Conservation (phyloP, 2,888 invertebrate genomes). For the Himalopsyche japonica region DNA sequence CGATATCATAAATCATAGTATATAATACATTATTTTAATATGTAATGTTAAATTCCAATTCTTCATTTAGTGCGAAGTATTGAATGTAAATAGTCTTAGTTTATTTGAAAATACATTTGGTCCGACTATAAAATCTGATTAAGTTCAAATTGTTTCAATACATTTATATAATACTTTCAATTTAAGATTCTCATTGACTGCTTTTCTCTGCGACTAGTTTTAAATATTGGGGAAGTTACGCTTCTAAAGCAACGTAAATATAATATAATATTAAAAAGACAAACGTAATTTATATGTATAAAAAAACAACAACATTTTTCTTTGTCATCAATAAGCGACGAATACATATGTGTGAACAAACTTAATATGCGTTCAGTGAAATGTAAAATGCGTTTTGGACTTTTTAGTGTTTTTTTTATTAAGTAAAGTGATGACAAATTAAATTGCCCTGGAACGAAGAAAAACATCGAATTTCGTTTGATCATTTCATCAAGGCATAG, state of each 20-base stretch:
- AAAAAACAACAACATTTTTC: not conserved
- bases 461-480: constrained; percentile 7
- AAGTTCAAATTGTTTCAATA: no score
- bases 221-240: no score
- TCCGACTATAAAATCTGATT: no score
- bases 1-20: no score
- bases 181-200: no score
- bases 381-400: not conserved
- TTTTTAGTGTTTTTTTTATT: not conserved
- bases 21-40: no score
- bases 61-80: no score
- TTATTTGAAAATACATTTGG: no score
- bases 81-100: no score
- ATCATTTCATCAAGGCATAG: not conserved
- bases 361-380: not conserved
- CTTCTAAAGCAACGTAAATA: not conserved
- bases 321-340: not conserved
- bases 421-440: constrained; percentile 12
- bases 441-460: constrained; percentile 1
- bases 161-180: no score
- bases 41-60: no score
- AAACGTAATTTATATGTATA: not conserved
- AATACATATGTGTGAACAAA: not conserved
- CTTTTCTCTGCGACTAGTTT: no score
- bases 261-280: not conserved